Conservation (phyloP, 2,797 vertebrate species). For the Acipenser ruthenus region DNA sequence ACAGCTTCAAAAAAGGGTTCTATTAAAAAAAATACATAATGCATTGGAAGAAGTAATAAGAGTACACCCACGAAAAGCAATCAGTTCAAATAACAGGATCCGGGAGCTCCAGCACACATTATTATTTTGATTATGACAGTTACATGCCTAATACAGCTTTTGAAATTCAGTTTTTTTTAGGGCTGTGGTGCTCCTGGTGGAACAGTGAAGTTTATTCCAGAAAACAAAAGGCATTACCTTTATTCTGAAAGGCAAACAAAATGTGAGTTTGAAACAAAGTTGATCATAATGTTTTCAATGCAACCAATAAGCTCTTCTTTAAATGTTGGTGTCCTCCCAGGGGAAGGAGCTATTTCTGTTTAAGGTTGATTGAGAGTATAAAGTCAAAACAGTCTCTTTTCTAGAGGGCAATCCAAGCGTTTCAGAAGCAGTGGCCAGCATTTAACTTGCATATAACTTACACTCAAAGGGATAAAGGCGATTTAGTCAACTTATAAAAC, state of each 20-base stretch:
- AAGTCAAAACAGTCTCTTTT: no score
- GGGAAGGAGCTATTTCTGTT: no score
- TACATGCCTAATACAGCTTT: background rate
- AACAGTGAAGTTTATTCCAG: background rate
- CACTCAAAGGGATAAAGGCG: no score
- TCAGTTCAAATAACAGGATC: background rate
- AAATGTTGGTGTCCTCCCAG: no score
- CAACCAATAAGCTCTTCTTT: no score
- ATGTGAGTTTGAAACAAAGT: no score
- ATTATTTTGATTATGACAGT: background rate
- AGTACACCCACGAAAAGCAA: background rate
- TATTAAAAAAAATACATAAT: no score
- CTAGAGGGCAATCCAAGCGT: no score
- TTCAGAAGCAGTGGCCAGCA: no score
- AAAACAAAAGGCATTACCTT: background rate
- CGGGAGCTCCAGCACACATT: background rate
- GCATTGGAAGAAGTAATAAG: background rate
- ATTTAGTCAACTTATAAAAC: slow-evolving; percentile 34
- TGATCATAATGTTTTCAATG: no score
- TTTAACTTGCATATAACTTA: no score
- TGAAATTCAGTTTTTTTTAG: background rate
- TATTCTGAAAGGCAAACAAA: background rate
- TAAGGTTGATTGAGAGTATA: no score
- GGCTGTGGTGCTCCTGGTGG: background rate
- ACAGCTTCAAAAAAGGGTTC: background rate